Percentiles rank a stretch among this genome's conserved stretches.
Conservation (phyloP, 2,888 invertebrate genomes). For the Tachina grossa region DNA sequence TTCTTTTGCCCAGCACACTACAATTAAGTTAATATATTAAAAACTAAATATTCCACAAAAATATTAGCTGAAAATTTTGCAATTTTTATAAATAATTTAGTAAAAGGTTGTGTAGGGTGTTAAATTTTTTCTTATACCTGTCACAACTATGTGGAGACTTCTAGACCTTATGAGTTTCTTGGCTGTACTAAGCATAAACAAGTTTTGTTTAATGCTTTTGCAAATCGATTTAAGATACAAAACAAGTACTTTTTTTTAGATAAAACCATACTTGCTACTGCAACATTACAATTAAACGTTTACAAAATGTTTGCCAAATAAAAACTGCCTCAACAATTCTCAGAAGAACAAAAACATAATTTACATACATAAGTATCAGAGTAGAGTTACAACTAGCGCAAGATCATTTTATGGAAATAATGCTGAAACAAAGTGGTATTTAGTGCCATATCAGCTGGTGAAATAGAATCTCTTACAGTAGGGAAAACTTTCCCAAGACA, state of each 20-base stretch:
- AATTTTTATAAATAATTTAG: no score
- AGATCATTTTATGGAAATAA: no score
- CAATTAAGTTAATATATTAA: no score
- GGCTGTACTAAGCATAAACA: conserved; percentile 29
- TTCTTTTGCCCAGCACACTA: no score
- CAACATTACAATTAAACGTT: background rate
- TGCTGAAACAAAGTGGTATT: no score
- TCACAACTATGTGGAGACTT: background rate
- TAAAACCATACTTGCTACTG: conserved; percentile 46
- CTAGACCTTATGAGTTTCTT: background rate
- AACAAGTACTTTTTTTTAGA: conserved; percentile 47
- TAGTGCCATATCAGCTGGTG: no score
- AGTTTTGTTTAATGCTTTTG: conserved; percentile 39
- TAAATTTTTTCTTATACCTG: no score
- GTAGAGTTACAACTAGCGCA: background rate
- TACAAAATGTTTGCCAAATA: conserved; percentile 24
- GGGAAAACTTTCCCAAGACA: no score
- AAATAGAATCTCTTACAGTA: no score
- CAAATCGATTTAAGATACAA: conserved; percentile 32
- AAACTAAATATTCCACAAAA: no score
- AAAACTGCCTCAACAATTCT: background rate
- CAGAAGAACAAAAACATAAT: conserved; percentile 4
- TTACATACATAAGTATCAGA: conserved; percentile 5
- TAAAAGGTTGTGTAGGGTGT: background rate
- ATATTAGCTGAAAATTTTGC: no score